Evolutionary conservation across 2,888 invertebrate species (phyloP).

Genomic region (Drosophila algonquin): DNA sequence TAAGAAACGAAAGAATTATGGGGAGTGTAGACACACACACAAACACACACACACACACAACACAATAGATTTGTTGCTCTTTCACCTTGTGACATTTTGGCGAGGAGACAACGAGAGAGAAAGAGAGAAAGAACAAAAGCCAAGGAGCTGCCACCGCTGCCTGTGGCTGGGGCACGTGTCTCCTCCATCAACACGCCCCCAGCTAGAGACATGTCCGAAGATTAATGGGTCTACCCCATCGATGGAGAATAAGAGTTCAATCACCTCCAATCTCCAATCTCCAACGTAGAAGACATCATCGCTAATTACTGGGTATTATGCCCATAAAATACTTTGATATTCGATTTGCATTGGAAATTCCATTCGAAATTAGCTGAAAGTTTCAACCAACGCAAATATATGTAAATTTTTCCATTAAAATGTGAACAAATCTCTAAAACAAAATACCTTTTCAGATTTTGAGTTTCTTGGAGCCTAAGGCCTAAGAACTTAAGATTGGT

Average conservation of each 20-base stretch:
- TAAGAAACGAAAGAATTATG: constrained; percentile 37
- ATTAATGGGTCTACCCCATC: constrained; percentile 31
- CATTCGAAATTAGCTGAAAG: constrained; percentile 27
- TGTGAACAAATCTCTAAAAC: not conserved
- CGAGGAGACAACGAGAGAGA: not conserved
- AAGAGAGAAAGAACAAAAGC: constrained; percentile 16
- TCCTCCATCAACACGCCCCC: not conserved
- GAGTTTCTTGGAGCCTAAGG: constrained; percentile 13
- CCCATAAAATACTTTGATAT: constrained; percentile 19
- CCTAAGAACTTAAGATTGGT: constrained; percentile 7
- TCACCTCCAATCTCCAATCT: constrained; percentile 13
- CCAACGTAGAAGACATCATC: not conserved
- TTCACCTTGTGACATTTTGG: constrained; percentile 60
- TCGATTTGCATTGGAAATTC: constrained; percentile 38
- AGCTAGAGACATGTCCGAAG: constrained; percentile 19
- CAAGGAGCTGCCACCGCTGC: not conserved
- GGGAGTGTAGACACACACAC: constrained; percentile 19
- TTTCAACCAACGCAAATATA: constrained; percentile 7
- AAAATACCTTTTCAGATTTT: not conserved
- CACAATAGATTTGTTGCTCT: constrained; percentile 10
- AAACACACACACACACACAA: too few species aligned
- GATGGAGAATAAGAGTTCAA: constrained; percentile 35
- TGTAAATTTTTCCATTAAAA: constrained; percentile 19
- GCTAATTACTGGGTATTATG: constrained; percentile 28
- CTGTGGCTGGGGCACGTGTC: constrained; percentile 16